A percentile compares a stretch with the other conserved stretches of the same genome.
Evolutionary conservation across 35 echinoderm and acorn worm species (phyloP).

Genomic region (Acanthaster planci): DNA sequence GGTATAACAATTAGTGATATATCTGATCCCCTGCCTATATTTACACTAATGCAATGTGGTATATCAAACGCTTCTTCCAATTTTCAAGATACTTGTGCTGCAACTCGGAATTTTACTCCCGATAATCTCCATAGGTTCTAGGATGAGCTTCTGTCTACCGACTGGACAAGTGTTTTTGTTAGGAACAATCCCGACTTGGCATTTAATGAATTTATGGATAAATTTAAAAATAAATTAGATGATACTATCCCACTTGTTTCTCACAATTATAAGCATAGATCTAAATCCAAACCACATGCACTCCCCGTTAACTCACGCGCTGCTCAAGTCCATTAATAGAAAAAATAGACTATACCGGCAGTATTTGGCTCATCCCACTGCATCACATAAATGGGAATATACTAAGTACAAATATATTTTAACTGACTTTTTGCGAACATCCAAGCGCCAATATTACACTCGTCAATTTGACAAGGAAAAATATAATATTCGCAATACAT

Average conservation of each 20-base stretch:
- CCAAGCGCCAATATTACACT: neutral
- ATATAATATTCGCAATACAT: conserved; percentile 5
- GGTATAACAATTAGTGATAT: neutral
- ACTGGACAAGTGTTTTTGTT: neutral
- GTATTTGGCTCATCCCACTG: neutral
- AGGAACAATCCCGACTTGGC: neutral
- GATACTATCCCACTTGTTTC: neutral
- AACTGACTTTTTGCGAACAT: neutral
- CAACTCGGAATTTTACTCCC: neutral
- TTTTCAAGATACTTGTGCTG: neutral
- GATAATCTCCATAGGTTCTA: neutral
- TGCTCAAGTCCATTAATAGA: neutral
- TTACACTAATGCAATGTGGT: neutral
- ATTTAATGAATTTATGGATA: neutral
- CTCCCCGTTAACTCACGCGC: neutral
- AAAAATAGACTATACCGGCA: neutral
- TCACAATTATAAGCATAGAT: neutral
- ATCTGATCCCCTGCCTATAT: neutral
- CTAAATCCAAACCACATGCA: neutral
- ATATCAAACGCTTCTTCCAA: neutral
- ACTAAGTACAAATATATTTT: conserved; percentile 9
- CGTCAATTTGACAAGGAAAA: neutral
- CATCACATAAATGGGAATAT: neutral
- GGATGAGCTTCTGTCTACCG: neutral
- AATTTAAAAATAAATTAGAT: neutral